phyloP scores from a whole-genome alignment of 2,113 vertebrate genomes.

The Dendropsophus ebraccatus region DNA sequence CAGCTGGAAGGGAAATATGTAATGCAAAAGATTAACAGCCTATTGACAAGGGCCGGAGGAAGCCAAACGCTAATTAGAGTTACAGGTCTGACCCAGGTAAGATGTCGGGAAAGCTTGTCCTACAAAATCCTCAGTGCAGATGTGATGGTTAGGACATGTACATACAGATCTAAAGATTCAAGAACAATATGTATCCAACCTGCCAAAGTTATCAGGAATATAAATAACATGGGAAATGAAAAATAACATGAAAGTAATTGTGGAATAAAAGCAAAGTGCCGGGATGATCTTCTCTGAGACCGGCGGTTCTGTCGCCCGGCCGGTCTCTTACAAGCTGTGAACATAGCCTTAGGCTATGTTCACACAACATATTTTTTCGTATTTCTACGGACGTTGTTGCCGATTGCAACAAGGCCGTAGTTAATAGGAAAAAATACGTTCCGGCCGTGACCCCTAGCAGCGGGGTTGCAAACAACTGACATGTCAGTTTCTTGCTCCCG shows the following conservation, averaged over 20 bases:
- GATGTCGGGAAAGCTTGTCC: background rate
- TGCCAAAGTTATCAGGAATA: background rate
- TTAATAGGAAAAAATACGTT: no score
- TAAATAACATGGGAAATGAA: background rate
- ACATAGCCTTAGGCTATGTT: no score
- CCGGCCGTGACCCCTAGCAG: no score
- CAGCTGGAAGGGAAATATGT: conserved; percentile 19
- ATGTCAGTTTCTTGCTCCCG: no score
- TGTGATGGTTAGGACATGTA: no score
- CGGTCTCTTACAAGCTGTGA: no score
- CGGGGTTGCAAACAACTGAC: no score
- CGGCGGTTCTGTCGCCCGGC: no score
- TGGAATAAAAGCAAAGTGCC: background rate
- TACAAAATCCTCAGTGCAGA: background rate
- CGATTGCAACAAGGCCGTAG: no score
- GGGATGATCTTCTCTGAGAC: no score
- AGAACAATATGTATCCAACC: background rate
- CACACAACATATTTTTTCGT: no score
- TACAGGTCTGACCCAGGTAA: conserved; percentile 10
- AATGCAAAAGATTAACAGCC: background rate
- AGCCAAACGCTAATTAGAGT: conserved; percentile 6
- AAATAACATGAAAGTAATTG: background rate
- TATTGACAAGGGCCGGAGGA: conserved; percentile 13
- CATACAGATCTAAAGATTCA: background rate
- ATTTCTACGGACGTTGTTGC: no score